Conservation (phyloP, 2,113 vertebrate species). For the Natator depressus region DNA sequence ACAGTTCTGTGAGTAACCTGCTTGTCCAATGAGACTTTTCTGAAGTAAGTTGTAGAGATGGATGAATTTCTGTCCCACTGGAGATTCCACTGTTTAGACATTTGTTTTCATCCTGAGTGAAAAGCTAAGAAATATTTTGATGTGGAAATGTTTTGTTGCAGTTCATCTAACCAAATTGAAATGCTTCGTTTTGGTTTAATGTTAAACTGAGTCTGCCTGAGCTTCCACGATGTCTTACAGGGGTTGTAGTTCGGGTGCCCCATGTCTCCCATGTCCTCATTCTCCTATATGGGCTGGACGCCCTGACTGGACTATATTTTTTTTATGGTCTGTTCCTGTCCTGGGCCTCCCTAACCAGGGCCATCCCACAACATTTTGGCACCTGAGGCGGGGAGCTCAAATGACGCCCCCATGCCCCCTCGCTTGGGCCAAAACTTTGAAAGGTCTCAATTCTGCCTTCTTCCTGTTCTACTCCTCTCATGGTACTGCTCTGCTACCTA, state of each 20-base stretch:
- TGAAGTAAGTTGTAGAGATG: neutral
- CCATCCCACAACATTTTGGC: too few species aligned
- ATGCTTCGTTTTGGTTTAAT: neutral
- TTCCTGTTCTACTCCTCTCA: too few species aligned
- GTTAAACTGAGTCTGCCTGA: neutral
- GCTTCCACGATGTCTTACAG: neutral
- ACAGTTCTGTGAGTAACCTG: neutral
- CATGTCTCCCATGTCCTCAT: neutral
- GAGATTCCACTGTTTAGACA: neutral
- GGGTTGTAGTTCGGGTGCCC: neutral
- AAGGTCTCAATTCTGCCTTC: too few species aligned
- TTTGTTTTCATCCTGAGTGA: neutral
- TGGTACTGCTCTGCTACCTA: too few species aligned
- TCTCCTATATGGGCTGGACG: neutral
- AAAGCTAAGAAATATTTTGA: neutral
- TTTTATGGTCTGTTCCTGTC: neutral
- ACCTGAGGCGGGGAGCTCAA: too few species aligned
- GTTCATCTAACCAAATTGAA: neutral
- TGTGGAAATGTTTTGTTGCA: neutral
- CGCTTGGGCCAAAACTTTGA: too few species aligned
- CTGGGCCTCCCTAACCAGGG: neutral
- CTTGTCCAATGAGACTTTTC: neutral
- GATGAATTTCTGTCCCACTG: neutral
- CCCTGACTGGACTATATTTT: neutral
- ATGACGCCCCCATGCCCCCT: too few species aligned